Percentiles rank a stretch among this genome's conserved stretches.
Evolutionary conservation across 2,113 vertebrate species (phyloP).

Genomic region (Gambusia holbrooki): DNA sequence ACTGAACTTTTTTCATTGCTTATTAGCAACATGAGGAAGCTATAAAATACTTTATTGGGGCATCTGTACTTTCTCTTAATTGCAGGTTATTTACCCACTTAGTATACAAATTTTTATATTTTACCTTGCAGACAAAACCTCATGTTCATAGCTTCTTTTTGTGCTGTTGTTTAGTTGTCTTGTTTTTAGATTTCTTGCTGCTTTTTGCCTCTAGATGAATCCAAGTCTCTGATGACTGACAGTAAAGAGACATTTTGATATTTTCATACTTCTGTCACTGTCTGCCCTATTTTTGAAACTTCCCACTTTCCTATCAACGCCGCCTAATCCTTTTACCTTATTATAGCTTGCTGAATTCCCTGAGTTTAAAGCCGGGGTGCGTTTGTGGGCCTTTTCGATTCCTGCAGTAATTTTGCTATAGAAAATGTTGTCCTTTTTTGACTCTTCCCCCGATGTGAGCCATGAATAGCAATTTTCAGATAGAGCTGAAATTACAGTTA

Average conservation of each 20-base stretch:
- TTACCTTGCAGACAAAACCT: constrained; percentile 31
- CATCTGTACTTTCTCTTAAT: constrained; percentile 8
- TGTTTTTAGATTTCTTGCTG: constrained; percentile 3
- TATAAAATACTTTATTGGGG: constrained; percentile 4
- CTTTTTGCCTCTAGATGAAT: constrained; percentile 4
- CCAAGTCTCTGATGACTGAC: constrained; percentile 4
- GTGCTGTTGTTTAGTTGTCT: constrained; percentile 12
- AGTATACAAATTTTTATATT: constrained; percentile 25
- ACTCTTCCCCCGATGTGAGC: constrained; percentile 15
- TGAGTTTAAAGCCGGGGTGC: constrained; percentile 13
- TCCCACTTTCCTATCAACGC: constrained; percentile 4
- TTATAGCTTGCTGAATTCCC: constrained; percentile 12
- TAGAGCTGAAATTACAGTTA: constrained; percentile 53
- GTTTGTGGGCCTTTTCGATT: constrained; percentile 39
- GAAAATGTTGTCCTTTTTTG: constrained; percentile 16
- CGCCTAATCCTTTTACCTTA: constrained; percentile 16
- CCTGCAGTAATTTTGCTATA: constrained; percentile 18
- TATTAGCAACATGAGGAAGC: not conserved
- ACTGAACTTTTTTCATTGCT: not conserved
- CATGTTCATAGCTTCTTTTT: constrained; percentile 7
- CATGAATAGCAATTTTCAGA: constrained; percentile 45
- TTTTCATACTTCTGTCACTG: constrained; percentile 9
- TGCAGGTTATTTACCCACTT: not conserved
- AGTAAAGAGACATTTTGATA: not conserved
- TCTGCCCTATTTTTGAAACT: constrained; percentile 23